Conservation (phyloP, 2,888 invertebrate species). For the Zootermopsis nevadensis region DNA sequence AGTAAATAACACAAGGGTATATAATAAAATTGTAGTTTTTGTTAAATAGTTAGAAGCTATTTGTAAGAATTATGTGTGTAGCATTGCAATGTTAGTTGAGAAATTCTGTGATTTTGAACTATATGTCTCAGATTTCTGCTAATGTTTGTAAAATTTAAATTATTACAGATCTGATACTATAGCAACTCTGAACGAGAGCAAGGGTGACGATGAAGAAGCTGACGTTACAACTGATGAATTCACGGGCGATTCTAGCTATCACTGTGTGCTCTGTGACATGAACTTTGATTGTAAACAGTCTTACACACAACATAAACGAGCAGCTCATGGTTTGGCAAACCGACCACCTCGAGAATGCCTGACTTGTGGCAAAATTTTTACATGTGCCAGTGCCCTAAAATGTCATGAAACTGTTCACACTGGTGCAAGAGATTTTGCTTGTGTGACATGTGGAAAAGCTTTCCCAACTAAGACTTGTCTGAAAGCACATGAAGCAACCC, state of each 20-base stretch:
- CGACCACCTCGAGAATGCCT: slow-evolving; percentile 42
- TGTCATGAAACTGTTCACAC: slow-evolving; percentile 46
- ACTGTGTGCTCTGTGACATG: slow-evolving; percentile 5
- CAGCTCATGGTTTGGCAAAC: slow-evolving; percentile 14
- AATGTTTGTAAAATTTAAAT: neutral
- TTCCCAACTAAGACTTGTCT: slow-evolving; percentile 50
- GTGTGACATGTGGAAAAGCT: slow-evolving; percentile 47
- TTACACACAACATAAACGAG: slow-evolving; percentile 23
- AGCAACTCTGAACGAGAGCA: neutral
- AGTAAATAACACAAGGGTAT: too few species aligned
- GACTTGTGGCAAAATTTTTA: slow-evolving; percentile 49
- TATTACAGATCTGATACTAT: neutral
- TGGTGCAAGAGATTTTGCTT: slow-evolving; percentile 42
- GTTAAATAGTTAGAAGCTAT: too few species aligned
- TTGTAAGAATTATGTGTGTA: too few species aligned
- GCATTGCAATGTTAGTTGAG: too few species aligned
- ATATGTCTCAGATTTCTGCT: too few species aligned
- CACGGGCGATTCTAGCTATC: neutral
- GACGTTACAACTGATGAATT: neutral
- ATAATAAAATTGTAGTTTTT: too few species aligned
- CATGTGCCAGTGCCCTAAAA: slow-evolving; percentile 46
- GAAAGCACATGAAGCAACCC: slow-evolving; percentile 40
- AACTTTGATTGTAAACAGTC: slow-evolving; percentile 13
- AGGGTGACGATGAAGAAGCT: slow-evolving; percentile 6
- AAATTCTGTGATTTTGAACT: too few species aligned